These are phyloP conservation scores for Leptinotarsa peninsularis DNA, from an alignment of 2,888 invertebrate genomes.

Conservation along the genomic window DNA sequence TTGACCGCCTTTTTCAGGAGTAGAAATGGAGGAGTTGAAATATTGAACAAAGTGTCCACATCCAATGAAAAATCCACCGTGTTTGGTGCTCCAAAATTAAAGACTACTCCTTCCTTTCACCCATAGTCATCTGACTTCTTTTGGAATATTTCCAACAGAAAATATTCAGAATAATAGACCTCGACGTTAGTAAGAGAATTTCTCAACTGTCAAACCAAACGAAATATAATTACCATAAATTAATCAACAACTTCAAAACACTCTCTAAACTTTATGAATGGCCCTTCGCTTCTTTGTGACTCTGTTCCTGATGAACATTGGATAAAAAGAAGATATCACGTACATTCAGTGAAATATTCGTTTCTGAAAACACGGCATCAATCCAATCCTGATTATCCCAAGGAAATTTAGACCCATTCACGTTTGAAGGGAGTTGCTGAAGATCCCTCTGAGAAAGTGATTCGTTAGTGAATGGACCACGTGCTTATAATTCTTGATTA, in stretches of 20 bases:
- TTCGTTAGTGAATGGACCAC: constrained; percentile 7
- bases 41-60: no score
- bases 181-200: neutral
- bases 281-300: neutral
- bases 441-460: neutral
- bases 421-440: neutral
- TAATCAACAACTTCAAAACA: neutral
- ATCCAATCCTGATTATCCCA: neutral
- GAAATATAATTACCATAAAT: neutral
- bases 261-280: neutral
- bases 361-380: neutral
- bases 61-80: no score
- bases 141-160: no score
- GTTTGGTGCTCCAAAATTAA: no score
- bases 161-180: no score
- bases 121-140: no score
- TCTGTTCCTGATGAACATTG: neutral
- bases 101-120: no score
- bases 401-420: neutral
- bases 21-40: no score
- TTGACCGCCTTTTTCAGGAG: no score
- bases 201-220: neutral
- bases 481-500: neutral
- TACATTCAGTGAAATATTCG: neutral
- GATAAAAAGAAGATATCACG: neutral